A percentile compares a stretch with the other conserved stretches of the same genome.
These are phyloP conservation scores for Choloepus didactylus DNA, from an alignment of 2,797 vertebrate species.

Conservation along the genomic window DNA sequence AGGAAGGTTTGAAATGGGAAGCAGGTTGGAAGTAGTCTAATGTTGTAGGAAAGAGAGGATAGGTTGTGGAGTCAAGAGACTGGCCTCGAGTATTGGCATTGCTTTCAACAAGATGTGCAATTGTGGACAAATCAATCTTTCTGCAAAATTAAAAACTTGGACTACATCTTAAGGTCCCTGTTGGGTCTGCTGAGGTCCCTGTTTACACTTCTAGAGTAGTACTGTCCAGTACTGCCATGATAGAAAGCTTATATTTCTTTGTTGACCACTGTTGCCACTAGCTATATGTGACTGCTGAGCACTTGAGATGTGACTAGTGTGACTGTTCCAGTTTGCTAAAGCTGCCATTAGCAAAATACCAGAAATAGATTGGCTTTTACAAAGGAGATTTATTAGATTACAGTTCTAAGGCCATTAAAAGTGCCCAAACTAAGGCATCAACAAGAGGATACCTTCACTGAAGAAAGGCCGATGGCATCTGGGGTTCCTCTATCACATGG, in stretches of 20 bases:
- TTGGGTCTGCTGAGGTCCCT: background rate
- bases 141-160: slow-evolving; percentile 13
- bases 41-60: background rate
- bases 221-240: background rate
- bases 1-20: background rate
- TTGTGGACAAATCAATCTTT: background rate
- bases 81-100: background rate
- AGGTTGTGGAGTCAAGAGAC: background rate
- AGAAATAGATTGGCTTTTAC: too few species aligned
- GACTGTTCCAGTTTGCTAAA: too few species aligned
- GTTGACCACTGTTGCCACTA: background rate
- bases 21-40: background rate
- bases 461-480: too few species aligned
- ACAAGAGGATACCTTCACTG: too few species aligned
- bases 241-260: background rate
- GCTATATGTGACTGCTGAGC: background rate
- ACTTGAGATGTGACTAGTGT: slow-evolving; percentile 32
- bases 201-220: background rate
- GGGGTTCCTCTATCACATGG: too few species aligned
- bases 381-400: too few species aligned
- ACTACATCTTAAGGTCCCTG: background rate
- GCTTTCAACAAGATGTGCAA: background rate
- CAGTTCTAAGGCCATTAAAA: too few species aligned
- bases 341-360: too few species aligned
- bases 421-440: too few species aligned